A percentile compares a stretch with the other conserved stretches of the same genome.
Evolutionary conservation across 2,113 vertebrate species (phyloP).

Genomic region (Chiloscyllium plagiosum): DNA sequence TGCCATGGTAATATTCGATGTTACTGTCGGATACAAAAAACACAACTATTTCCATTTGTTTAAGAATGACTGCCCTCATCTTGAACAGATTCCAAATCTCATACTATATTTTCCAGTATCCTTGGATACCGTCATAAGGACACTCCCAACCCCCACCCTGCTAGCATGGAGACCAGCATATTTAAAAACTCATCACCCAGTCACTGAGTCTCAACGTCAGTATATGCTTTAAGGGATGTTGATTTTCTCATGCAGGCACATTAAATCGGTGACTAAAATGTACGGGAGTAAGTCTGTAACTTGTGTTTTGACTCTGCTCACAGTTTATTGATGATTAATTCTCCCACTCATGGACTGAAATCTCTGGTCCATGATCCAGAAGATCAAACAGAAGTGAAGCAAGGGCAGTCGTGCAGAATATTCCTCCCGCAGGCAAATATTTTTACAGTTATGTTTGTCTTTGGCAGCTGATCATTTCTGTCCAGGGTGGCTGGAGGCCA

Average conservation of each 20-base stretch:
- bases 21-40: background rate
- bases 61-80: background rate
- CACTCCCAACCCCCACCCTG: slow-evolving; percentile 23
- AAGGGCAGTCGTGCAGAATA: background rate
- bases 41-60: slow-evolving; percentile 18
- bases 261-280: slow-evolving; percentile 1
- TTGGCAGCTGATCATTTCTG: background rate
- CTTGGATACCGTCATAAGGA: slow-evolving; percentile 11
- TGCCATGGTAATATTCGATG: background rate
- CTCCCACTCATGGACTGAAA: slow-evolving; percentile 25
- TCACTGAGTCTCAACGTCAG: background rate
- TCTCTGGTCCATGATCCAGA: background rate
- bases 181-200: slow-evolving; percentile 5
- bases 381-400: slow-evolving; percentile 18
- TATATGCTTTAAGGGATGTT: background rate
- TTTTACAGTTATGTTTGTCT: slow-evolving; percentile 25
- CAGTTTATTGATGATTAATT: slow-evolving; percentile 22
- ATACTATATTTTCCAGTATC: slow-evolving; percentile 29
- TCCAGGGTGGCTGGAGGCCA: background rate
- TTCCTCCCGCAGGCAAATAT: slow-evolving; percentile 35
- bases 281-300: background rate
- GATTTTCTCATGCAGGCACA: background rate
- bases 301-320: background rate
- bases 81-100: slow-evolving; percentile 25
- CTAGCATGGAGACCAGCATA: background rate